These are phyloP conservation scores for Arizona elegans DNA, from an alignment of 2,113 vertebrate genomes.

Conservation along the genomic window DNA sequence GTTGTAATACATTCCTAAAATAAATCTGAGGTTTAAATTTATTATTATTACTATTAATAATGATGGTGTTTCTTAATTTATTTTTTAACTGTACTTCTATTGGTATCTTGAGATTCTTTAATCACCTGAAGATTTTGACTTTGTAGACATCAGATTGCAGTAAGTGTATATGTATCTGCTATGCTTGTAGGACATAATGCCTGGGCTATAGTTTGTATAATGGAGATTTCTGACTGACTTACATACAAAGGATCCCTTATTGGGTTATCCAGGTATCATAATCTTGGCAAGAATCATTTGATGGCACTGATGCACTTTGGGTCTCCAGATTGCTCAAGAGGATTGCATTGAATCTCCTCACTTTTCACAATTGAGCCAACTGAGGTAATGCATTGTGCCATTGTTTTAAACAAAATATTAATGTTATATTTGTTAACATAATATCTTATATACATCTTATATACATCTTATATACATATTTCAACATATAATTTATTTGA, in stretches of 20 bases:
- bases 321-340: neutral
- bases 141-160: neutral
- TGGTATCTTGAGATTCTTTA: neutral
- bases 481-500: neutral
- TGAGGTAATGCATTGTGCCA: neutral
- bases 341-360: neutral
- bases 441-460: neutral
- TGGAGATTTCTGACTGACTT: neutral
- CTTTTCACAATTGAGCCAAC: neutral
- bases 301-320: neutral
- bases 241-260: neutral
- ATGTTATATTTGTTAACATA: neutral
- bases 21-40: neutral
- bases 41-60: neutral
- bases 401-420: neutral
- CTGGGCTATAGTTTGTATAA: neutral
- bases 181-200: neutral
- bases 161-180: neutral
- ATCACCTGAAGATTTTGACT: neutral
- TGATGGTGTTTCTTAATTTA: neutral
- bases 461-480: neutral
- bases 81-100: neutral
- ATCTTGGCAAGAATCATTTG: neutral
- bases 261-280: neutral
- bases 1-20: conserved; percentile 20